Percentiles rank a stretch among this genome's conserved stretches.
phyloP scores from a whole-genome alignment of 2,113 vertebrate genomes.

The Ariopsis seemanni region DNA sequence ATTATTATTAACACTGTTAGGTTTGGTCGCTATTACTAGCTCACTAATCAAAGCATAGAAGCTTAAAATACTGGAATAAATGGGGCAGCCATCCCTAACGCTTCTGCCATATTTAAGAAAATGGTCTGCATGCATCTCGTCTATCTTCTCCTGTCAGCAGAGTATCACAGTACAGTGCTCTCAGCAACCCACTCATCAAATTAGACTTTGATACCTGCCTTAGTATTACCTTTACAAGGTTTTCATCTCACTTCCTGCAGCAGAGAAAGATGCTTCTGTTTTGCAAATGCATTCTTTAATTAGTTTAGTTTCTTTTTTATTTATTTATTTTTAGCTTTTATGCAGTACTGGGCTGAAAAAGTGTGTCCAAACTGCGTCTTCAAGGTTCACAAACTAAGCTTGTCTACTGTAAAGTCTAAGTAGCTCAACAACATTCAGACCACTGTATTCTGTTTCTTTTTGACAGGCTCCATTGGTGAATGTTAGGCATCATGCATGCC shows the following conservation, averaged over 20 bases:
- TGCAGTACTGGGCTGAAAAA: background rate
- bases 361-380: slow-evolving; percentile 9
- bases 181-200: slow-evolving; percentile 54
- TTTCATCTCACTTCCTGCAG: slow-evolving; percentile 45
- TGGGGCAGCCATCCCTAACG: slow-evolving; percentile 13
- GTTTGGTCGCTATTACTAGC: slow-evolving; percentile 12
- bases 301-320: background rate
- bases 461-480: slow-evolving; percentile 30
- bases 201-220: slow-evolving; percentile 49
- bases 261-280: slow-evolving; percentile 11
- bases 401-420: slow-evolving; percentile 16
- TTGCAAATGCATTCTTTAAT: slow-evolving; percentile 19
- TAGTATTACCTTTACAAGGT: slow-evolving; percentile 41
- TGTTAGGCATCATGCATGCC: slow-evolving; percentile 48
- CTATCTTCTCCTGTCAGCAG: slow-evolving; percentile 38
- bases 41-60: background rate
- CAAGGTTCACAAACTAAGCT: slow-evolving; percentile 37
- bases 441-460: slow-evolving; percentile 27
- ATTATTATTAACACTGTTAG: background rate
- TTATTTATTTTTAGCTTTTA: slow-evolving; percentile 13
- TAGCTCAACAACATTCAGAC: slow-evolving; percentile 17
- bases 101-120: slow-evolving; percentile 40
- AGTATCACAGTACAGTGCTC: slow-evolving; percentile 47
- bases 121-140: slow-evolving; percentile 27
- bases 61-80: slow-evolving; percentile 10